These are phyloP conservation scores for Zenarchopterus dispar DNA, from an alignment of 2,797 vertebrate species.

Conservation along the genomic window DNA sequence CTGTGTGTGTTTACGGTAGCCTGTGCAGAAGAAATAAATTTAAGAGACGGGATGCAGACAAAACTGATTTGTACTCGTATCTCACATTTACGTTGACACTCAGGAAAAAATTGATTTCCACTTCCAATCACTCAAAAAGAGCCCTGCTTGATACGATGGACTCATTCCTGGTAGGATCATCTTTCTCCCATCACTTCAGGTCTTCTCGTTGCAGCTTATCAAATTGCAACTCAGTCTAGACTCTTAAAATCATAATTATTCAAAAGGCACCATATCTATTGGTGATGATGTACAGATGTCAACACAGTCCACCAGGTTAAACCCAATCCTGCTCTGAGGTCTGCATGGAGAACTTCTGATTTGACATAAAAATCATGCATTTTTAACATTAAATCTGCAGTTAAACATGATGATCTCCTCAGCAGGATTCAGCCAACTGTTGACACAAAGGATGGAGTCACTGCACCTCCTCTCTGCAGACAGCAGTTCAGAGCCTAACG, in stretches of 20 bases:
- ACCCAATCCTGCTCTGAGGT: slow-evolving; percentile 48
- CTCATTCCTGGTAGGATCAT: neutral
- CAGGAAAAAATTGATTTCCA: slow-evolving; percentile 18
- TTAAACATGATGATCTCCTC: slow-evolving; percentile 43
- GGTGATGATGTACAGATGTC: slow-evolving; percentile 26
- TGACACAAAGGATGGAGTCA: slow-evolving; percentile 28
- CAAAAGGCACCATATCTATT: slow-evolving; percentile 66
- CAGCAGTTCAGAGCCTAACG: slow-evolving; percentile 27
- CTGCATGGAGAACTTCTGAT: slow-evolving; percentile 47
- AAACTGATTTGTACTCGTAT: slow-evolving; percentile 44
- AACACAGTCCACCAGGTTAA: slow-evolving; percentile 15
- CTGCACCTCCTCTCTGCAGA: slow-evolving; percentile 46
- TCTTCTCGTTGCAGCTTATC: slow-evolving; percentile 11
- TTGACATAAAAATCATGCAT: slow-evolving; percentile 62
- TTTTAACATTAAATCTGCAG: slow-evolving; percentile 56
- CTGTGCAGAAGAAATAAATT: slow-evolving; percentile 31
- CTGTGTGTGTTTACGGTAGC: slow-evolving; percentile 6
- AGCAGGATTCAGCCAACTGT: slow-evolving; percentile 38
- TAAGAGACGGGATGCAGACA: slow-evolving; percentile 37
- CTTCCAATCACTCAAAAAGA: slow-evolving; percentile 2
- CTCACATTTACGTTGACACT: slow-evolving; percentile 6
- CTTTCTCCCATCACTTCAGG: slow-evolving; percentile 1
- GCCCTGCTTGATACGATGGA: slow-evolving; percentile 7
- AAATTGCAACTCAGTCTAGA: slow-evolving; percentile 34
- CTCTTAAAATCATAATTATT: slow-evolving; percentile 36